phyloP scores from a whole-genome alignment of 2,888 invertebrate species.

The Tineola bisselliella region DNA sequence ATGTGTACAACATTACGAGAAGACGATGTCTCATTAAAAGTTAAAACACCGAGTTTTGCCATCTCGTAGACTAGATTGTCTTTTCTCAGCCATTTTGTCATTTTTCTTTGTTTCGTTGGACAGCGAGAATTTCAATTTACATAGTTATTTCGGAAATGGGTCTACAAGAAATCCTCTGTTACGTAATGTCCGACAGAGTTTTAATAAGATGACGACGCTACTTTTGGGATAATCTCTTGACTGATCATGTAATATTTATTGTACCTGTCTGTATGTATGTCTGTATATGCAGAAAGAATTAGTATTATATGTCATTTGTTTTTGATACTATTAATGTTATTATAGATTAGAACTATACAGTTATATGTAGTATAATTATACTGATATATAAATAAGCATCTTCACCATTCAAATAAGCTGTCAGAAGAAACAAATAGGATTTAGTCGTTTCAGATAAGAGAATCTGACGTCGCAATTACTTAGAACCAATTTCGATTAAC shows the following conservation, averaged over 20 bases:
- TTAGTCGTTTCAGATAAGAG: neutral
- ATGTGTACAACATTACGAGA: conserved; percentile 28
- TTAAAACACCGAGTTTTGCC: conserved; percentile 28
- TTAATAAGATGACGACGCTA: neutral
- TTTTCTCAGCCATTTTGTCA: conserved; percentile 30
- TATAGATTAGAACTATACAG: too few species aligned
- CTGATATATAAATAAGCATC: too few species aligned
- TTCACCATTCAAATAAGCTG: neutral
- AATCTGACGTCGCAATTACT: neutral
- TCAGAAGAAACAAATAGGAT: neutral
- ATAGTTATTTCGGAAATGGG: conserved; percentile 34
- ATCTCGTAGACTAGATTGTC: conserved; percentile 27
- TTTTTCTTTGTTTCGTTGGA: conserved; percentile 29
- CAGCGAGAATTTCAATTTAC: conserved; percentile 33
- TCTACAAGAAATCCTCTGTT: conserved; percentile 25
- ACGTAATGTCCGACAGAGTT: conserved; percentile 1
- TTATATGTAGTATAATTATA: too few species aligned
- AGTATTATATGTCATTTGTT: too few species aligned
- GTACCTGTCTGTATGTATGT: neutral
- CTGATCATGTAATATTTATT: neutral
- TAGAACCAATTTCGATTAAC: neutral
- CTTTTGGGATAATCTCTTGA: neutral
- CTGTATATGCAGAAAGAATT: too few species aligned
- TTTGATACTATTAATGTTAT: too few species aligned
- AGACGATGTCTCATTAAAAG: conserved; percentile 35